A percentile compares a stretch with the other conserved stretches of the same genome.
Evolutionary conservation across 2,113 vertebrate genomes (phyloP).

Genomic region (Thermophis baileyi): DNA sequence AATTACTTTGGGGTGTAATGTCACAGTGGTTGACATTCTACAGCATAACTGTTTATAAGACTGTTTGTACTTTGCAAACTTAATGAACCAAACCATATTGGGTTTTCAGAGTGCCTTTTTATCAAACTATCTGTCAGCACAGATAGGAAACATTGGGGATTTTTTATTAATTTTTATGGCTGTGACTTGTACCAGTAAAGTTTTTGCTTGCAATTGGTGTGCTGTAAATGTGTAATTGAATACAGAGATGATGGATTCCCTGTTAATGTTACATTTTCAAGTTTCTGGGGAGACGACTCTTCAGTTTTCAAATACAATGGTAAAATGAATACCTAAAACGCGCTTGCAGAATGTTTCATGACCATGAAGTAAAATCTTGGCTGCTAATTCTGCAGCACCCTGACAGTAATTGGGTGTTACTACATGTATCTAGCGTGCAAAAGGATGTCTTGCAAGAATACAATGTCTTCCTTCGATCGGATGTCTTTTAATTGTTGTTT

Average conservation of each 20-base stretch:
- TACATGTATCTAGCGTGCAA: neutral
- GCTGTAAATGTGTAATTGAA: conserved; percentile 45
- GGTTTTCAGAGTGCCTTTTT: conserved; percentile 87
- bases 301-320: conserved; percentile 42
- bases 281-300: conserved; percentile 45
- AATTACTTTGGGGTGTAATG: conserved; percentile 67
- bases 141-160: conserved; percentile 56
- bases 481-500: conserved; percentile 24
- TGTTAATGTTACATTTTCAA: conserved; percentile 46
- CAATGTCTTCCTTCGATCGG: conserved; percentile 18
- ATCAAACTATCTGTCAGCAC: conserved; percentile 72
- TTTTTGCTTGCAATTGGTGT: conserved; percentile 43
- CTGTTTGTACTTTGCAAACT: conserved; percentile 82
- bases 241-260: conserved; percentile 53
- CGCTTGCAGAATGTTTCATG: conserved; percentile 47
- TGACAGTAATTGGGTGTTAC: conserved; percentile 23
- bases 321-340: conserved; percentile 42
- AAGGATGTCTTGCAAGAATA: conserved; percentile 23
- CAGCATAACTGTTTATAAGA: conserved; percentile 69
- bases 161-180: conserved; percentile 57
- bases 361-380: conserved; percentile 35
- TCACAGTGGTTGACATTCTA: conserved; percentile 68
- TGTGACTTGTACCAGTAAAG: conserved; percentile 59
- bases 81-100: conserved; percentile 79
- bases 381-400: neutral